A percentile compares a stretch with the other conserved stretches of the same genome.
Evolutionary conservation across 1,140 invertebrate species (phyloP).

Genomic region (Mya arenaria): DNA sequence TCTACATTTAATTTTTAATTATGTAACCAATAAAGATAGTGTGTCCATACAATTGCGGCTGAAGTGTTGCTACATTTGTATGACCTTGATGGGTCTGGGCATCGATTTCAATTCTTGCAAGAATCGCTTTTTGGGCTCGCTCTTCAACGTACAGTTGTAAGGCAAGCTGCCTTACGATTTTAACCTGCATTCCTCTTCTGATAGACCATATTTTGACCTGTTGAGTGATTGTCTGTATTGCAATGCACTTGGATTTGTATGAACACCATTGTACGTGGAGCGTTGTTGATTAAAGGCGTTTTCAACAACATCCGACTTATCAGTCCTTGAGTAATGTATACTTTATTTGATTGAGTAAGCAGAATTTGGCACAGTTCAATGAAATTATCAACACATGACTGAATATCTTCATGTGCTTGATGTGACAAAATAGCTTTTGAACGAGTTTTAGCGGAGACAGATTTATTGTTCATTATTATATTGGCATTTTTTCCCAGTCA

Average conservation of each 20-base stretch:
- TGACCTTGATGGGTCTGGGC: no score
- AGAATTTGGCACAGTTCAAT: background rate
- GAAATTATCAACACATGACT: background rate
- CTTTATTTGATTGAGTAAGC: background rate
- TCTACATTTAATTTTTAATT: no score
- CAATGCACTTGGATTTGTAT: slow-evolving; percentile 12
- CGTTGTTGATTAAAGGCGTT: slow-evolving; percentile 22
- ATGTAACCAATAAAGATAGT: no score
- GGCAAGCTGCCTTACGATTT: background rate
- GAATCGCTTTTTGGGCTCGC: no score
- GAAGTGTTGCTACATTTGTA: no score
- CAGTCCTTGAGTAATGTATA: background rate
- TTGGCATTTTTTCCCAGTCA: background rate
- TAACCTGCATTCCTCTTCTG: slow-evolving; percentile 1
- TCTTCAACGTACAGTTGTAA: no score
- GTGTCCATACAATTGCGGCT: no score
- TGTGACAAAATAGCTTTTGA: background rate
- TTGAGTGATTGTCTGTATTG: slow-evolving; percentile 21
- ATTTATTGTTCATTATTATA: background rate
- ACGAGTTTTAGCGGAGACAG: background rate
- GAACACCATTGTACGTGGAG: slow-evolving; percentile 14
- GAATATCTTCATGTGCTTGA: slow-evolving; percentile 7
- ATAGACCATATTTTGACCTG: slow-evolving; percentile 10
- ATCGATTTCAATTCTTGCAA: no score
- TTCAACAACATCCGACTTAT: slow-evolving; percentile 24